These are phyloP conservation scores for Wiebesia pumilae DNA, from an alignment of 1,140 invertebrate species.

Conservation along the genomic window DNA sequence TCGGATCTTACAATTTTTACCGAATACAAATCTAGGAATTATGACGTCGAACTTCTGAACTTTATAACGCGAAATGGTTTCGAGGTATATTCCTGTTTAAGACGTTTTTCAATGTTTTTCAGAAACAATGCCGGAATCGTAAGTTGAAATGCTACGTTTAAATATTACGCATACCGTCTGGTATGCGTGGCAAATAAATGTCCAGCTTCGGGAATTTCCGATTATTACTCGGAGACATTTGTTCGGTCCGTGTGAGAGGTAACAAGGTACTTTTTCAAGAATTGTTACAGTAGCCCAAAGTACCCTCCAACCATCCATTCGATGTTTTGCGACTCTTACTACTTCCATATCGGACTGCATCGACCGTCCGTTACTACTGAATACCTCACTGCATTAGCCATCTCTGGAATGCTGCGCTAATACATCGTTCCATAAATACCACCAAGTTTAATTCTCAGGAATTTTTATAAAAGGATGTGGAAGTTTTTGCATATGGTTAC, in stretches of 20 bases:
- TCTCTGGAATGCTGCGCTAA: neutral
- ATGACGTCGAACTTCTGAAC: too few relatives aligned
- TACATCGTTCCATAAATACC: neutral
- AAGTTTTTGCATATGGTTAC: neutral
- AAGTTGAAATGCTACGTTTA: neutral
- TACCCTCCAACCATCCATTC: neutral
- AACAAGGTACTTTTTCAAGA: neutral
- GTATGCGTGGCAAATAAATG: neutral
- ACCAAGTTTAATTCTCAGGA: neutral
- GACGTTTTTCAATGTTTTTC: too few relatives aligned
- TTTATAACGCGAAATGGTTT: too few relatives aligned
- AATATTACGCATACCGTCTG: too few relatives aligned
- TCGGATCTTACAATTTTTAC: too few relatives aligned
- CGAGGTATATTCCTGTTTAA: too few relatives aligned
- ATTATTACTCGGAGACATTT: conserved; percentile 21
- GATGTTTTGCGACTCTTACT: neutral
- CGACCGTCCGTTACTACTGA: conserved; percentile 4
- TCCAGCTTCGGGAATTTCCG: conserved; percentile 5
- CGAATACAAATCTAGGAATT: too few relatives aligned
- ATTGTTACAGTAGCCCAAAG: neutral
- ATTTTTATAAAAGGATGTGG: neutral
- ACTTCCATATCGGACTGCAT: neutral
- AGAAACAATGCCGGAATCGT: neutral
- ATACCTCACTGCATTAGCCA: neutral
- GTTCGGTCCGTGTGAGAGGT: neutral